These are phyloP conservation scores for Pseudorasbora parva DNA, from an alignment of 2,113 vertebrate species.

Conservation along the genomic window DNA sequence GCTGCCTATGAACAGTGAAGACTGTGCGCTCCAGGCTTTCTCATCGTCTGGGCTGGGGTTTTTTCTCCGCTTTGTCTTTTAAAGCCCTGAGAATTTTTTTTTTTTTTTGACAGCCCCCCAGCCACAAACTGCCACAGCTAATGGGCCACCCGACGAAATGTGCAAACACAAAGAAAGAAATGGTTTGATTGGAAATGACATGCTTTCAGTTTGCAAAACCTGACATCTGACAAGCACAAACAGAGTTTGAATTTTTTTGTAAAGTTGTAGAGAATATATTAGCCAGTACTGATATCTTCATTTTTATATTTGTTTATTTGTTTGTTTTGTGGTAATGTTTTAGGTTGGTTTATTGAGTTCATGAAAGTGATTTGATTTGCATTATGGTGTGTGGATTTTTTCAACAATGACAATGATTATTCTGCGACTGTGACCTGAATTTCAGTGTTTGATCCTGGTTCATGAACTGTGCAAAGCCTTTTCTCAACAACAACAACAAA, in stretches of 20 bases:
- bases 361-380: slow-evolving; percentile 65
- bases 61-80: slow-evolving; percentile 62
- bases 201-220: slow-evolving; percentile 53
- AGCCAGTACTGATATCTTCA: slow-evolving; percentile 66
- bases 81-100: slow-evolving; percentile 55
- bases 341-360: slow-evolving; percentile 67
- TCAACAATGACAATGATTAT: slow-evolving; percentile 46
- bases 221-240: slow-evolving; percentile 72
- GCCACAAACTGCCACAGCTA: slow-evolving; percentile 68
- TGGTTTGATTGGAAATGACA: slow-evolving; percentile 26
- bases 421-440: slow-evolving; percentile 68
- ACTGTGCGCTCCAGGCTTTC: slow-evolving; percentile 59
- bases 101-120: slow-evolving; percentile 51
- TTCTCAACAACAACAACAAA: not conserved
- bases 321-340: slow-evolving; percentile 71
- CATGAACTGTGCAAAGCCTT: slow-evolving; percentile 18
- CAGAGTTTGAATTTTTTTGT: slow-evolving; percentile 63
- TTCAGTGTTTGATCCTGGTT: slow-evolving; percentile 60
- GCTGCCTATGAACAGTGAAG: slow-evolving; percentile 57
- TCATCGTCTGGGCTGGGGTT: slow-evolving; percentile 43
- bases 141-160: slow-evolving; percentile 55
- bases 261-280: slow-evolving; percentile 68
- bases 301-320: slow-evolving; percentile 63
- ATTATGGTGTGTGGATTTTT: slow-evolving; percentile 64
- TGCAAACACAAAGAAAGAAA: not conserved